These are phyloP conservation scores for Lytechinus variegatus DNA, from an alignment of 35 echinoderm and acorn worm species.

Conservation along the genomic window DNA sequence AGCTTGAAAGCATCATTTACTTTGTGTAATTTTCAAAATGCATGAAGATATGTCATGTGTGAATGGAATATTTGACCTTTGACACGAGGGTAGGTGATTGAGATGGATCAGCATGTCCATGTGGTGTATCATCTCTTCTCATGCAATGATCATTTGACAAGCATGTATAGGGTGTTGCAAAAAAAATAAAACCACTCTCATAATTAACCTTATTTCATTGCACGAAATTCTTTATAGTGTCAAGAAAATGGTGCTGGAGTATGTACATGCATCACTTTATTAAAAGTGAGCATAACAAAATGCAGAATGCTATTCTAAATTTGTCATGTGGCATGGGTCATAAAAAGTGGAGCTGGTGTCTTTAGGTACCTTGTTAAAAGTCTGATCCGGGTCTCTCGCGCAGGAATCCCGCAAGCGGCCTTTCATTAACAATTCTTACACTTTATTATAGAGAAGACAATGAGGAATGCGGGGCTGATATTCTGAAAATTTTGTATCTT, in stretches of 20 bases:
- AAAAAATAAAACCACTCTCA: background rate
- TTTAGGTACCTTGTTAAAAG: too few species aligned
- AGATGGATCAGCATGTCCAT: background rate
- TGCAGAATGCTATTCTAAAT: background rate
- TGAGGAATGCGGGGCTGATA: too few species aligned
- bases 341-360: too few species aligned
- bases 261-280: background rate
- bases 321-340: too few species aligned
- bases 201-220: background rate
- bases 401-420: too few species aligned
- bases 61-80: background rate
- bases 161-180: background rate
- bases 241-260: background rate
- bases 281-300: background rate
- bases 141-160: background rate
- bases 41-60: background rate
- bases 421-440: too few species aligned
- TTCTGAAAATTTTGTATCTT: too few species aligned
- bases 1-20: background rate
- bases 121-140: background rate
- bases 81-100: background rate
- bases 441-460: too few species aligned
- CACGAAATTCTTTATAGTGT: background rate
- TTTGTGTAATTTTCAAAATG: background rate
- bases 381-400: too few species aligned